A percentile compares a stretch with the other conserved stretches of the same genome.
Evolutionary conservation across 2,888 invertebrate genomes (phyloP).

Genomic region (Meandrusa payeni): DNA sequence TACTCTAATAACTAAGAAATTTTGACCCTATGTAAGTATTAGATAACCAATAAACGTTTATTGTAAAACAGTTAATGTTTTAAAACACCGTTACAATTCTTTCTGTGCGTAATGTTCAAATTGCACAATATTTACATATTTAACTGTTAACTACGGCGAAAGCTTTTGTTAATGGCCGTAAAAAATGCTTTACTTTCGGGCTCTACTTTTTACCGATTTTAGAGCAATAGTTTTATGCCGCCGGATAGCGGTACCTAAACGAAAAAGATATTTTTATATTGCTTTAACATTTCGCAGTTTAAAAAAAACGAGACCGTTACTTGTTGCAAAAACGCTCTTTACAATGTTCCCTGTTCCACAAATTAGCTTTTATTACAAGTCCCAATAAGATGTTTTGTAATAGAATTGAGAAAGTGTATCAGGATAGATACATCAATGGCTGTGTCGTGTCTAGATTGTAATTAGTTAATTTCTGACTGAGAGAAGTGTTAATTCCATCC

Average conservation of each 20-base stretch:
- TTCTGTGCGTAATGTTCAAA: constrained; percentile 39
- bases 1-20: too few relatives aligned
- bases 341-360: too few relatives aligned
- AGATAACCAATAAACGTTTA: too few relatives aligned
- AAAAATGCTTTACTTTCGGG: constrained; percentile 52
- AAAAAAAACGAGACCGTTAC: constrained; percentile 35
- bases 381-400: constrained; percentile 20
- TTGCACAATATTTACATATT: constrained; percentile 47
- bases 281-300: constrained; percentile 35
- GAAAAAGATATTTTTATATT: constrained; percentile 63
- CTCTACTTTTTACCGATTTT: constrained; percentile 71
- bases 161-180: constrained; percentile 38
- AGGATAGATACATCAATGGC: too few relatives aligned
- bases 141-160: constrained; percentile 46
- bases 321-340: constrained; percentile 16
- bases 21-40: too few relatives aligned
- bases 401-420: too few relatives aligned
- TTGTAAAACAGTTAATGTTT: too few relatives aligned
- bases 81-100: constrained; percentile 45
- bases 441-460: too few relatives aligned
- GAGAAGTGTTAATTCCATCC: too few relatives aligned
- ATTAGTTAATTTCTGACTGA: too few relatives aligned
- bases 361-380: constrained; percentile 30
- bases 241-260: constrained; percentile 47
- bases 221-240: constrained; percentile 48